Base-by-base conservation (phyloP, 2,113 vertebrate species). In the Syrmaticus mikado region DNA sequence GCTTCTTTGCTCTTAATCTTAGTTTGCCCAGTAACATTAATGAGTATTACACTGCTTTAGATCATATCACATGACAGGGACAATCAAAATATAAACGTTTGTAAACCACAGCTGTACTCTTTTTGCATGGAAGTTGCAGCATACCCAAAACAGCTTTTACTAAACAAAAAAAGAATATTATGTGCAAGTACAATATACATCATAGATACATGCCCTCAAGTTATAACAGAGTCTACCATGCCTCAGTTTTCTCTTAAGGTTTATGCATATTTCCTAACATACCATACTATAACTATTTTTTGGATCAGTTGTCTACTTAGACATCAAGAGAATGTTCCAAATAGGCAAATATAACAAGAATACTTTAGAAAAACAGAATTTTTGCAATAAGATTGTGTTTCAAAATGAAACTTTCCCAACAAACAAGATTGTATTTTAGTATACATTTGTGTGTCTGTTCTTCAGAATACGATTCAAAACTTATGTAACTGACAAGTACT, bases 41-140 rank as follows among this genome's bases (percentile, higher is more conserved):
- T 28, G 15, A 52, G 71, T 32, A 71, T 15, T 43, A 82, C 5
- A 22, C 19, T 60, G 15, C 3, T 85, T 78, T 61, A 74, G 34
- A 17, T 46, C 12, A 79, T 18, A n/a, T 30, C 55, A 72, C n/a
- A 80, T 38, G 74, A 25, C 20, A 68, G 38, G 38, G 50, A 60
- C 46, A 80, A 67, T 13, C 24, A 66, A 40, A 92, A 81, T n/a
- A 81, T 2, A 21, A 12, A 71, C 43, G 8, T 48, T 36, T n/a
- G 41, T 27, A 20, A 41, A 70, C 20, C 65, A 68, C 30, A 73
- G 50, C 55, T 85, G 12, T 4, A 32, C 3, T n/a, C 6, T 13
- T 74, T 86, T 72, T 75, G 36, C 20, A 8, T 46, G 85, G 90
- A 95, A 92, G 82, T 85, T 82, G 88, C 38, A 89, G 58, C 86